Evolutionary conservation across 2,888 invertebrate genomes (phyloP).

Genomic region (Mycalesis mineus): DNA sequence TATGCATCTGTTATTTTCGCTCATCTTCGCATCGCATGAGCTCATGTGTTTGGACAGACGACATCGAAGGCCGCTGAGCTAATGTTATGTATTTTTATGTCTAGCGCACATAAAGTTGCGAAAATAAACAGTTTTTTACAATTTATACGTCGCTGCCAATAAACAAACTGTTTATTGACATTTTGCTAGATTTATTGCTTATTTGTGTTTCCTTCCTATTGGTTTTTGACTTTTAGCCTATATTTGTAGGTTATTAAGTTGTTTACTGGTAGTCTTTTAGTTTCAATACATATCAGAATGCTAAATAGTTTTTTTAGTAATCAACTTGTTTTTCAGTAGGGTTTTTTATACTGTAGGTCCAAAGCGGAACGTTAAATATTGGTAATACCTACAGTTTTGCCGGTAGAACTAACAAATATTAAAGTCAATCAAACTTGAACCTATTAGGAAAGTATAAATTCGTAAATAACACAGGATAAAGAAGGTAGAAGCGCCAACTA

Average conservation of each 20-base stretch:
- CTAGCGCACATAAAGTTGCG: neutral
- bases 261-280: neutral
- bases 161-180: constrained; percentile 2
- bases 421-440: too few species aligned
- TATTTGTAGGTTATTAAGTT: neutral
- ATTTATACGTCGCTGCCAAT: neutral
- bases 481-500: too few species aligned
- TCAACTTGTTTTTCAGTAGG: too few species aligned
- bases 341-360: too few species aligned
- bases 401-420: too few species aligned
- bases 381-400: too few species aligned
- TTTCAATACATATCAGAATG: too few species aligned
- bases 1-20: constrained; percentile 15
- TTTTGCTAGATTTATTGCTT: neutral
- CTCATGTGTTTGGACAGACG: constrained; percentile 24
- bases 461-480: too few species aligned
- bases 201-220: neutral
- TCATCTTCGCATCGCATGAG: constrained; percentile 13
- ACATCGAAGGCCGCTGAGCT: constrained; percentile 15
- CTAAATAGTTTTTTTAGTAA: too few species aligned
- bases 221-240: neutral
- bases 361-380: too few species aligned
- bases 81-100: constrained; percentile 6
- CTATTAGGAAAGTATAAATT: too few species aligned
- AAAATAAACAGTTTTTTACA: neutral